Evolutionary conservation across 2,113 vertebrate genomes (phyloP).

Genomic region (Entelurus aequoreus): DNA sequence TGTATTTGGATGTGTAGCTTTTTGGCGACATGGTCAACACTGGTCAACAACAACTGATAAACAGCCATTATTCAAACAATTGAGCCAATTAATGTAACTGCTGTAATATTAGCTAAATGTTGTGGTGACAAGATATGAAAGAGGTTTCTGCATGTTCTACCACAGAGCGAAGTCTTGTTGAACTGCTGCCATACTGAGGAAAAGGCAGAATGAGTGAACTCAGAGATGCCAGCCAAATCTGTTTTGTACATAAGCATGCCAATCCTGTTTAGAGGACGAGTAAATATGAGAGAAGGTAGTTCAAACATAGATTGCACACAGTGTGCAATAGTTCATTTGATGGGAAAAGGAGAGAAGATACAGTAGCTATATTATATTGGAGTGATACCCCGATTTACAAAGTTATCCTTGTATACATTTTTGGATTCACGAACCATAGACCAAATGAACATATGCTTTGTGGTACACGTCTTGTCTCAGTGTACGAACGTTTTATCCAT

Average conservation of each 20-base stretch:
- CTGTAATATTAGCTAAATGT: background rate
- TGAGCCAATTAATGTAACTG: background rate
- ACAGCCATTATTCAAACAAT: too few species aligned
- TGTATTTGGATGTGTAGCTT: too few species aligned
- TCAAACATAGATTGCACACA: constrained; percentile 52
- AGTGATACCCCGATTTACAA: too few species aligned
- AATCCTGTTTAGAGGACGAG: constrained; percentile 63
- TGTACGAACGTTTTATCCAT: too few species aligned
- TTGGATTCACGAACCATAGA: background rate
- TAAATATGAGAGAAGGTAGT: constrained; percentile 57
- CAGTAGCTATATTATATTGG: too few species aligned
- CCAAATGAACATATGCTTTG: too few species aligned
- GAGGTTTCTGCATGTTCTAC: background rate
- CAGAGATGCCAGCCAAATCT: constrained; percentile 64
- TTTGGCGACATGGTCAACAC: too few species aligned
- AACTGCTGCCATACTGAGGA: constrained; percentile 55
- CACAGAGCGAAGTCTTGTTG: constrained; percentile 36
- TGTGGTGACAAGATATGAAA: background rate
- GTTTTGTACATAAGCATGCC: constrained; percentile 68
- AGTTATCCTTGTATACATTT: background rate
- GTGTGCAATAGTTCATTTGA: constrained; percentile 30
- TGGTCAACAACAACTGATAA: too few species aligned
- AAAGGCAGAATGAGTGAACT: constrained; percentile 52
- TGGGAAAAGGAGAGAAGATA: background rate
- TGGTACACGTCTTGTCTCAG: too few species aligned